phyloP scores from a whole-genome alignment of 2,888 invertebrate species.

The Lypha dubia region DNA sequence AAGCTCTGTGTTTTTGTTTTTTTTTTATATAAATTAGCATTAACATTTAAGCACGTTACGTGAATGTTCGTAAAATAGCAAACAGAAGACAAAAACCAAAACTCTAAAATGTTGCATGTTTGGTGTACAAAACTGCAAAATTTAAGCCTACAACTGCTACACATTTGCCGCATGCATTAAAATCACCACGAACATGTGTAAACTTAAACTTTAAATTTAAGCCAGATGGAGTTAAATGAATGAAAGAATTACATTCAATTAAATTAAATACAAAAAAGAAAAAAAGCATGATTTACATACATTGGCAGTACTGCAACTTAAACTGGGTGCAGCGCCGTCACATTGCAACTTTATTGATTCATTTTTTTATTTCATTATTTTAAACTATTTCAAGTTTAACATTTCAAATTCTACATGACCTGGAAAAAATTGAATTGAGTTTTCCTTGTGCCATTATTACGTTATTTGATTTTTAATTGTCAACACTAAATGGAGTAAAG shows the following conservation, averaged over 20 bases:
- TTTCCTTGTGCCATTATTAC: conserved; percentile 18
- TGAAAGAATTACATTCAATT: not conserved
- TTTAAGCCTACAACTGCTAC: conserved; percentile 43
- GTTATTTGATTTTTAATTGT: conserved; percentile 41
- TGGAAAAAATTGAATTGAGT: conserved; percentile 31
- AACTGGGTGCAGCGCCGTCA: conserved; percentile 45
- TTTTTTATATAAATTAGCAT: conserved; percentile 24
- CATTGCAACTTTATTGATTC: conserved; percentile 33
- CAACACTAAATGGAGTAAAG: conserved; percentile 17
- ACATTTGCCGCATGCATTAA: not conserved
- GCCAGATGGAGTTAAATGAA: conserved; percentile 33
- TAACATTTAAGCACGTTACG: conserved; percentile 36
- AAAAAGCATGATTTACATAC: conserved; percentile 29
- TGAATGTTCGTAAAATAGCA: not conserved
- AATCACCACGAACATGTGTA: conserved; percentile 39
- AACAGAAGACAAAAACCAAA: not conserved
- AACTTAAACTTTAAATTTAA: conserved; percentile 53
- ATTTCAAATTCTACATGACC: conserved; percentile 36
- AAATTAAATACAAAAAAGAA: not conserved
- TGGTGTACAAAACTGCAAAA: not conserved
- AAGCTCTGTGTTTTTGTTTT: no score
- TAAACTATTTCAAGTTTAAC: conserved; percentile 62
- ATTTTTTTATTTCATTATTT: conserved; percentile 18
- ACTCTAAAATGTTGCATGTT: conserved; percentile 45
- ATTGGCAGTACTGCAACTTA: conserved; percentile 23